Percentiles rank a stretch among this genome's conserved stretches.
phyloP scores from a whole-genome alignment of 2,888 invertebrate species.

The Drosophila acutilabella region DNA sequence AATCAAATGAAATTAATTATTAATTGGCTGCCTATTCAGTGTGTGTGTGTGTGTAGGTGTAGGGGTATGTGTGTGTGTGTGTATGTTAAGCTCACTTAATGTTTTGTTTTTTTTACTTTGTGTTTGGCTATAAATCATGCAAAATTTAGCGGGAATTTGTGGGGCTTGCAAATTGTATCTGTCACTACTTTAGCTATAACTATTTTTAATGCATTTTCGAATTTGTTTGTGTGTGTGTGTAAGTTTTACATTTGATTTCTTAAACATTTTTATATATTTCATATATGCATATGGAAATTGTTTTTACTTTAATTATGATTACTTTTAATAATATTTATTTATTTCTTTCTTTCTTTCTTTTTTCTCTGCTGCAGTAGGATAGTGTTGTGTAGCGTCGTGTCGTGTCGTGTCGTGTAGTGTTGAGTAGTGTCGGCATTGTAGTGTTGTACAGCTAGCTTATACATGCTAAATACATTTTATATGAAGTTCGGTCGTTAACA shows the following conservation, averaged over 20 bases:
- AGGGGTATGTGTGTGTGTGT: constrained; percentile 12
- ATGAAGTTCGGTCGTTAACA: constrained; percentile 31
- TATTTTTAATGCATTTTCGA: constrained; percentile 22
- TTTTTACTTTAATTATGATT: constrained; percentile 16
- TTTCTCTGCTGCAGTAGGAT: constrained; percentile 22
- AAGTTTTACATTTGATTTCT: constrained; percentile 29
- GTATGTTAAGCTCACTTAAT: constrained; percentile 47
- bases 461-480: constrained; percentile 10
- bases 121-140: neutral
- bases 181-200: constrained; percentile 55
- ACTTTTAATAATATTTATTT: constrained; percentile 17
- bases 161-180: constrained; percentile 37
- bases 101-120: constrained; percentile 11
- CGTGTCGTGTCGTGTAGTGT: constrained; percentile 7
- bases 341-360: constrained; percentile 1
- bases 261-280: constrained; percentile 28
- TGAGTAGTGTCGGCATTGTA: constrained; percentile 13
- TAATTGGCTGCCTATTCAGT: constrained; percentile 8
- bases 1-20: constrained; percentile 15
- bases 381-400: constrained; percentile 9
- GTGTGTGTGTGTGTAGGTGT: constrained; percentile 4
- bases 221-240: constrained; percentile 2
- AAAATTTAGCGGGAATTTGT: neutral
- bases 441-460: constrained; percentile 25
- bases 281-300: constrained; percentile 51